phyloP scores from a whole-genome alignment of 2,888 invertebrate genomes.

The Agrilus mali region DNA sequence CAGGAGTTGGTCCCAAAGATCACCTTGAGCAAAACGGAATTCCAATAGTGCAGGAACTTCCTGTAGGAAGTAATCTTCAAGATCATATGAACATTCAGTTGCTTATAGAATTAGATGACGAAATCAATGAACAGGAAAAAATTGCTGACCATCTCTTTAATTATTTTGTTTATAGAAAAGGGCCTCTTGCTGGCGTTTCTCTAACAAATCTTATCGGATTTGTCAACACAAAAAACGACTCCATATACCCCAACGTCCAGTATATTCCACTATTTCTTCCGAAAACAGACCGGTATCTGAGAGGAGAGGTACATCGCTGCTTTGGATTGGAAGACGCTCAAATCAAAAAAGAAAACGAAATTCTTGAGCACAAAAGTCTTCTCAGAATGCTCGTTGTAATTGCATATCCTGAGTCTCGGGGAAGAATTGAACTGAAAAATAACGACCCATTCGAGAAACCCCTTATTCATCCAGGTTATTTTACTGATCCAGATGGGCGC shows the following conservation, averaged over 20 bases:
- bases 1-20: constrained; percentile 37
- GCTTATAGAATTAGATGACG: constrained; percentile 1
- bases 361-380: too few species aligned
- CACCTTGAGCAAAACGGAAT: constrained; percentile 28
- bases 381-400: too few species aligned
- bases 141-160: constrained; percentile 23
- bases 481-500: constrained; percentile 36
- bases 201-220: constrained; percentile 37
- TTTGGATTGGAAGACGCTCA: not conserved
- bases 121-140: constrained; percentile 1
- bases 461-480: constrained; percentile 48
- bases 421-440: constrained; percentile 39
- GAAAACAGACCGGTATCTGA: constrained; percentile 18
- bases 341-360: too few species aligned
- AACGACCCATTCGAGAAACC: constrained; percentile 45
- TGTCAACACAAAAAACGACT: constrained; percentile 29
- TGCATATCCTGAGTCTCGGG: constrained; percentile 35
- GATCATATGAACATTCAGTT: constrained; percentile 21
- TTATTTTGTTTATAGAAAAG: constrained; percentile 37
- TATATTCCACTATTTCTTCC: constrained; percentile 35
- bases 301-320: constrained; percentile 1
- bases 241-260: constrained; percentile 47
- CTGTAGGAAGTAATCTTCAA: constrained; percentile 35
- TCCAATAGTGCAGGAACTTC: constrained; percentile 30
- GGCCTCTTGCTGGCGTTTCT: constrained; percentile 34